These are phyloP conservation scores for Xestia c-nigrum DNA, from an alignment of 2,888 invertebrate genomes.

Conservation along the genomic window DNA sequence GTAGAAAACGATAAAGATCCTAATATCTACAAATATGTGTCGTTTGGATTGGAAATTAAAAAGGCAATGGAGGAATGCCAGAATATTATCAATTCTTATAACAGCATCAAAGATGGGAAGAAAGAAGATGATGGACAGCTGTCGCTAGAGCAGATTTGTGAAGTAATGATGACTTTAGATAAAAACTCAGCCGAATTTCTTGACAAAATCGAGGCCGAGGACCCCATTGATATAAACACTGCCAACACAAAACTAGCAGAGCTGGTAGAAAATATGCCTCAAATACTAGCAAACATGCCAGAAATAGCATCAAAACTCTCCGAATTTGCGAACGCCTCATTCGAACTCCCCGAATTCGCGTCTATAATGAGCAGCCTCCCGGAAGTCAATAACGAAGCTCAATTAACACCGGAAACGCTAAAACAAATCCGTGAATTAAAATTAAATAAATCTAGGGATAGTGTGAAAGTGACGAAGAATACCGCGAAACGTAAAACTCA, in stretches of 20 bases:
- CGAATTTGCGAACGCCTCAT: slow-evolving; percentile 83
- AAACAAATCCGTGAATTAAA: slow-evolving; percentile 88
- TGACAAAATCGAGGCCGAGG: slow-evolving; percentile 80
- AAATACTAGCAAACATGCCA: slow-evolving; percentile 86
- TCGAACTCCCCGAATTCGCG: slow-evolving; percentile 85
- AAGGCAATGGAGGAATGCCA: slow-evolving; percentile 88
- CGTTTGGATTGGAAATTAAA: slow-evolving; percentile 86
- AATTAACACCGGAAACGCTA: slow-evolving; percentile 86
- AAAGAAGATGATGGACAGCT: slow-evolving; percentile 74
- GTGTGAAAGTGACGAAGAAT: slow-evolving; percentile 86
- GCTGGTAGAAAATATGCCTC: slow-evolving; percentile 86
- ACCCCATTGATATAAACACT: slow-evolving; percentile 74
- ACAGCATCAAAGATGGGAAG: slow-evolving; percentile 77
- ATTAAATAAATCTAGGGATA: slow-evolving; percentile 82
- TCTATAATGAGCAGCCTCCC: slow-evolving; percentile 85
- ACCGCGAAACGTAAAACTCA: slow-evolving; percentile 85
- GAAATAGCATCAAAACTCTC: slow-evolving; percentile 84
- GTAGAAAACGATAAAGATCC: slow-evolving; percentile 74
- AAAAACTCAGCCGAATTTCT: slow-evolving; percentile 83
- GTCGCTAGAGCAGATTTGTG: slow-evolving; percentile 84
- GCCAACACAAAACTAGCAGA: slow-evolving; percentile 82
- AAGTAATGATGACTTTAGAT: slow-evolving; percentile 85
- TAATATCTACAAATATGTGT: slow-evolving; percentile 83
- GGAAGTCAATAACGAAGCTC: slow-evolving; percentile 83
- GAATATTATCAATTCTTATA: slow-evolving; percentile 86